Percentiles rank a stretch among this genome's conserved stretches.
These are phyloP conservation scores for Pipistrellus kuhlii DNA, from an alignment of 2,797 vertebrate genomes.

Conservation along the genomic window DNA sequence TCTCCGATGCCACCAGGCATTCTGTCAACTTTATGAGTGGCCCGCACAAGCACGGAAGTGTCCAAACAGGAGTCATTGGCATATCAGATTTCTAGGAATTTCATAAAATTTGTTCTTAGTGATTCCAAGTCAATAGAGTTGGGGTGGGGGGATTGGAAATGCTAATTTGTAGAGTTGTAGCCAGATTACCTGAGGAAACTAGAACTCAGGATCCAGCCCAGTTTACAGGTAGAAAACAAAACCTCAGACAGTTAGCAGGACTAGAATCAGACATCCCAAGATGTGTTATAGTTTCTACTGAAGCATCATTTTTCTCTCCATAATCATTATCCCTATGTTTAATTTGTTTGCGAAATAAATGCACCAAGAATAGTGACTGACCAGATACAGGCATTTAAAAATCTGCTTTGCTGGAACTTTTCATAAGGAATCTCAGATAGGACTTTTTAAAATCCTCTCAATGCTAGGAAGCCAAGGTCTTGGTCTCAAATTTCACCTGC, in stretches of 20 bases:
- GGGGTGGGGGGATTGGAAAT: not conserved
- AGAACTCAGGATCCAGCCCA: not conserved
- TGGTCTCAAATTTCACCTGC: not conserved
- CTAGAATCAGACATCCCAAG: not conserved
- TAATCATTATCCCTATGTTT: not conserved
- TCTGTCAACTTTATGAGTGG: not conserved
- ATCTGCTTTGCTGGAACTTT: not conserved
- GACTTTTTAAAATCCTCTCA: not conserved
- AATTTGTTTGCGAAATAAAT: not conserved
- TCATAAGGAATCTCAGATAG: not conserved
- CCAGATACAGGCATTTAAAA: not conserved
- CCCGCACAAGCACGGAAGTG: not conserved
- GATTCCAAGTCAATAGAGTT: not conserved
- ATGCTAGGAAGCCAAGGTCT: not conserved
- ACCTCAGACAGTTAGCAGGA: not conserved
- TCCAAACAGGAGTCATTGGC: not conserved
- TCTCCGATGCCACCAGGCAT: not conserved
- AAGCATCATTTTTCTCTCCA: not conserved
- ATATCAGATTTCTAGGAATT: not conserved
- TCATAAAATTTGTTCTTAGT: not conserved
- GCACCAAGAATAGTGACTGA: not conserved
- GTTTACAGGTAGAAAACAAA: not conserved
- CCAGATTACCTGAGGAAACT: not conserved
- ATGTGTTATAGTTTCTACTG: not conserved
- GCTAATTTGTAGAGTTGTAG: not conserved